Base-by-base conservation (phyloP, 2,113 vertebrate genomes). In the Danionella cerebrum region DNA sequence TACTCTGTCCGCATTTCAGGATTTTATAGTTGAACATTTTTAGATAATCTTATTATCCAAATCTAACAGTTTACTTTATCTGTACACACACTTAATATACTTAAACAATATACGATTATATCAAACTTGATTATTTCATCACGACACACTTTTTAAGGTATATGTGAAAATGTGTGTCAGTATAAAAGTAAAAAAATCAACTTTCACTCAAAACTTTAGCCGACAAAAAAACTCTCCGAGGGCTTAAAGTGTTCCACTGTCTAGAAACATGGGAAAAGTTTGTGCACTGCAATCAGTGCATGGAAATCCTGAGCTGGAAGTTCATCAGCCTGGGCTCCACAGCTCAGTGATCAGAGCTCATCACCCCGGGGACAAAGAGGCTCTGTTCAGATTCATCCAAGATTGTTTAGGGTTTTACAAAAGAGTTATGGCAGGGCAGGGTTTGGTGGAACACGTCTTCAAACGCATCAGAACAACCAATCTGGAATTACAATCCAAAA, bases 311-410 rank as follows among this genome's bases (percentile, higher is more conserved):
- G 44, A 39, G 44, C 66, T 54, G n/a, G n/a, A 58, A 59, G 59
- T 25, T 13, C 39, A 33, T 71, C 59, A 44, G 38, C 60, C 69
- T 57, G 50, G 19, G 18, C 29, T 65, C 16, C 51, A 55, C 69
- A 65, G 33, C 31, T 47, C 41, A 58, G 50, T 71, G 59, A 65
- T 65, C 52, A 62, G 24, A 70, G 24, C n/a, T 21, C 22, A 42
- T 57, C 66, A 55, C 42, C 22, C 35, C 12, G 8, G 16, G 69
- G 75, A 86, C 83, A 85, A 86, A 84, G 81, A 47, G 57, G 65
- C 70, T 33, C 74, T 85, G 82, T 86, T 82, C 74, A 76, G 72
- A 66, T 69, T 13, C 48, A 27, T 54, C 44, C 11, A 33, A 50
- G 44, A 42, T 53, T 52, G 66, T 33, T 33, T 10, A 25, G 5